Conservation (phyloP, 2,888 invertebrate species). For the Matsumyia berberina region DNA sequence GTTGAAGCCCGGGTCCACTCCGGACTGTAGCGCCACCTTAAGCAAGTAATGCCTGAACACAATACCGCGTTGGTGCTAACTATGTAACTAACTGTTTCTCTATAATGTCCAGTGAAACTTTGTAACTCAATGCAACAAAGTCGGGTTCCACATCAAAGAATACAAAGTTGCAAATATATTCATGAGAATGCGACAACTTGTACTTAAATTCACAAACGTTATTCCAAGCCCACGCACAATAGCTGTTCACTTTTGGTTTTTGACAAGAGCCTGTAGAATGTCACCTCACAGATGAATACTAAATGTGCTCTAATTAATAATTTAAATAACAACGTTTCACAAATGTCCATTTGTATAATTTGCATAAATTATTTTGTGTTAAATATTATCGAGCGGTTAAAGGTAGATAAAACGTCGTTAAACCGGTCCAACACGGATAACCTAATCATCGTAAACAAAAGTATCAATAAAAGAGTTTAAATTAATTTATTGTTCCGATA, state of each 20-base stretch:
- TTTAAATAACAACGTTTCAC: constrained; percentile 47
- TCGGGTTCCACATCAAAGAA: too few relatives aligned
- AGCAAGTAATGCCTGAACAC: too few relatives aligned
- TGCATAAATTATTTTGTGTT: constrained; percentile 50
- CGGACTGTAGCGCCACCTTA: too few relatives aligned
- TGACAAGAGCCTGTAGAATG: constrained; percentile 40
- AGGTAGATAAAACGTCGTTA: constrained; percentile 17
- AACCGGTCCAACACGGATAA: constrained; percentile 33
- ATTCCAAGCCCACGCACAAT: constrained; percentile 14
- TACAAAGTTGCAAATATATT: too few relatives aligned
- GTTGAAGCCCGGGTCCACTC: too few relatives aligned
- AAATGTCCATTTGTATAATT: constrained; percentile 27
- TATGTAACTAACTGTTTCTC: too few relatives aligned
- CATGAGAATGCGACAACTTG: background rate
- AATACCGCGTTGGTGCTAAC: too few relatives aligned
- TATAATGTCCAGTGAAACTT: too few relatives aligned
- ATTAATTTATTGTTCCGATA: constrained; percentile 54
- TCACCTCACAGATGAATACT: constrained; percentile 29
- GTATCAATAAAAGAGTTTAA: constrained; percentile 57
- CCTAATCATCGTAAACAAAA: constrained; percentile 36
- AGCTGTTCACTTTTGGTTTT: background rate
- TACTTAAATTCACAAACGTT: background rate
- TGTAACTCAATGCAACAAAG: too few relatives aligned
- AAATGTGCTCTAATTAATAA: constrained; percentile 63
- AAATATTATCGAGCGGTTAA: background rate